phyloP scores from a whole-genome alignment of 2,888 invertebrate genomes.

The Drosophila meridiana region DNA sequence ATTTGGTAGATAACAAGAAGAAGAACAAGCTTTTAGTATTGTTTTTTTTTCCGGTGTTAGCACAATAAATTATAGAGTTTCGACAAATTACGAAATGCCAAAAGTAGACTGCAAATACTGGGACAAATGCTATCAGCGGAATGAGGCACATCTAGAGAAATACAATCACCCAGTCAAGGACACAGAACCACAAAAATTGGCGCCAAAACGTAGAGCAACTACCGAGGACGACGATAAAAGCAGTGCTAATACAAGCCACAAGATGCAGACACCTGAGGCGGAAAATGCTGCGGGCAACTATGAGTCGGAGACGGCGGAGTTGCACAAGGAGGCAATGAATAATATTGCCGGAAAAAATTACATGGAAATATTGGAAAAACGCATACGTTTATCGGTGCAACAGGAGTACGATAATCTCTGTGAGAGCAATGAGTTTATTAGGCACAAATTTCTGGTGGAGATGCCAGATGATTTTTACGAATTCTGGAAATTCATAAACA shows the following conservation, averaged over 20 bases:
- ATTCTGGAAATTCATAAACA: constrained; percentile 92
- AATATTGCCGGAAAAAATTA: constrained; percentile 81
- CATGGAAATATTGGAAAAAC: constrained; percentile 77
- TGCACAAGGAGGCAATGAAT: constrained; percentile 71
- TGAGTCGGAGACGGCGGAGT: constrained; percentile 63
- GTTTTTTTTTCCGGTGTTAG: constrained; percentile 3
- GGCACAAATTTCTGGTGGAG: constrained; percentile 91
- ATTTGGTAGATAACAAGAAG: constrained; percentile 26
- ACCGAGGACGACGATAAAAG: constrained; percentile 25
- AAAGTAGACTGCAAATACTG: constrained; percentile 91
- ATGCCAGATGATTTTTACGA: constrained; percentile 96
- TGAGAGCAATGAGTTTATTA: constrained; percentile 87
- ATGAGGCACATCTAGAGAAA: constrained; percentile 89
- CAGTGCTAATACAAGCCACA: constrained; percentile 29
- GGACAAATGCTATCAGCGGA: constrained; percentile 92
- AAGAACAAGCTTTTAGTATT: constrained; percentile 26
- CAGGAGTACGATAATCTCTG: constrained; percentile 85
- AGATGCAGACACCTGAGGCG: constrained; percentile 14
- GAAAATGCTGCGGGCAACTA: constrained; percentile 41
- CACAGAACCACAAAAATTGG: constrained; percentile 58
- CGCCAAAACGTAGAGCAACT: constrained; percentile 62
- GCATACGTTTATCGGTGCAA: constrained; percentile 80
- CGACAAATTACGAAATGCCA: constrained; percentile 56
- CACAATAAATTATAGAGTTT: neutral
- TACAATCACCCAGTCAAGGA: constrained; percentile 90